Evolutionary conservation across 2,113 vertebrate species (phyloP).

Genomic region (Butastur rufipennis): DNA sequence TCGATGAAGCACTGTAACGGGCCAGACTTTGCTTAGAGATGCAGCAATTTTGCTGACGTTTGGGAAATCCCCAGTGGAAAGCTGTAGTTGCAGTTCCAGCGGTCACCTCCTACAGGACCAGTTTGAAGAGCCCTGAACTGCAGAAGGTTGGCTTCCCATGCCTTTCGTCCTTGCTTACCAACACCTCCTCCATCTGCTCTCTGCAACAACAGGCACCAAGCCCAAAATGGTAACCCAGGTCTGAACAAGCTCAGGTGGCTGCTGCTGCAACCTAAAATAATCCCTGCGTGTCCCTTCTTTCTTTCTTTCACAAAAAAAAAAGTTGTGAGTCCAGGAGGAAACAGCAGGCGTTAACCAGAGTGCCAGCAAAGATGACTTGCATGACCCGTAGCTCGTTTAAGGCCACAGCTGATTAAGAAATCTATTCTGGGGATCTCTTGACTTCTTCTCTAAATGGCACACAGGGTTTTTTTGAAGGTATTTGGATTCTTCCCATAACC

Average conservation of each 20-base stretch:
- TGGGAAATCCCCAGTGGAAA: neutral
- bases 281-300: neutral
- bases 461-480: neutral
- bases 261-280: neutral
- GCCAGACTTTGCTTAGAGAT: neutral
- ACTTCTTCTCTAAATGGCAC: neutral
- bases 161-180: neutral
- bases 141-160: neutral
- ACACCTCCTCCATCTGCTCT: neutral
- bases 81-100: neutral
- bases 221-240: neutral
- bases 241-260: neutral
- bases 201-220: neutral
- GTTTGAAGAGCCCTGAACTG: neutral
- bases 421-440: neutral
- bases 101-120: neutral
- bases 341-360: neutral
- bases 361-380: neutral
- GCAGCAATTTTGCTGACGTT: neutral
- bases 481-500: neutral
- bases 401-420: neutral
- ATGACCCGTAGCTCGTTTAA: neutral
- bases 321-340: neutral
- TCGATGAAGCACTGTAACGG: accelerated
- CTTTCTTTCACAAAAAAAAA: neutral